Evolutionary conservation across 2,888 invertebrate genomes (phyloP), one percentile per base, ranked within the genome.

Genomic region (Trimorus sp.): DNA sequence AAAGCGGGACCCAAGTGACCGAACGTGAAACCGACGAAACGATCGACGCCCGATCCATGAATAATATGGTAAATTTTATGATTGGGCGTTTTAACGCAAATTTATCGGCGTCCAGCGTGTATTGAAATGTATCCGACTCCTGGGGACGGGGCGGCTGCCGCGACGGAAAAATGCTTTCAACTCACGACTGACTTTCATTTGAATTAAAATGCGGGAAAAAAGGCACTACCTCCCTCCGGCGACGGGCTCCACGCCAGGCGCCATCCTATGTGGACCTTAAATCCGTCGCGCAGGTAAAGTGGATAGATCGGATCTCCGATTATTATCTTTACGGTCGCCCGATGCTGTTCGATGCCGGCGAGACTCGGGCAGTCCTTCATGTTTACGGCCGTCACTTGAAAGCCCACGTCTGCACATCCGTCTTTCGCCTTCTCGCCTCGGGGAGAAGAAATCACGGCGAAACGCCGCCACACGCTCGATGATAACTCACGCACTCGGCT

Each of bases 291-390:
- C 76, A 82, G 81, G 80, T 84, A 84, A 79, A 82, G 73, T 56
- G 65, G 77, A 84, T 79, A 79, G 79, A 85, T 84, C 80, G 70
- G 76, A 84, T 84, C 83, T 79, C 12, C 83, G 84, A 86, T 84
- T 68, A 79, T 84, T 84, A 84, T 85, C 84, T 82, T 78, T 78
- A 78, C 66, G 65, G 69, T 74, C 63, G 82, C 79, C 80, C 63
- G 59, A 82, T 81, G 66, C 60, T 66, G 63, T 84, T 85, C 80
- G 70, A 71, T 75, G 37, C 70, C 42, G 45, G 62, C 63, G 11
- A 26, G 60, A 69, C 71, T 45, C 37, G 69, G 62, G 62, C 77
- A 77, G 74, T 80, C 79, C 71, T 78, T 84, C 79, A 74, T 79
- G 82, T 68, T 84, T 82, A 82, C 63, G 71, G 74, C 73, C 68